Percentiles rank a stretch among this genome's conserved stretches.
Evolutionary conservation across 2,888 invertebrate genomes (phyloP).

Genomic region (Eilema griseolum): DNA sequence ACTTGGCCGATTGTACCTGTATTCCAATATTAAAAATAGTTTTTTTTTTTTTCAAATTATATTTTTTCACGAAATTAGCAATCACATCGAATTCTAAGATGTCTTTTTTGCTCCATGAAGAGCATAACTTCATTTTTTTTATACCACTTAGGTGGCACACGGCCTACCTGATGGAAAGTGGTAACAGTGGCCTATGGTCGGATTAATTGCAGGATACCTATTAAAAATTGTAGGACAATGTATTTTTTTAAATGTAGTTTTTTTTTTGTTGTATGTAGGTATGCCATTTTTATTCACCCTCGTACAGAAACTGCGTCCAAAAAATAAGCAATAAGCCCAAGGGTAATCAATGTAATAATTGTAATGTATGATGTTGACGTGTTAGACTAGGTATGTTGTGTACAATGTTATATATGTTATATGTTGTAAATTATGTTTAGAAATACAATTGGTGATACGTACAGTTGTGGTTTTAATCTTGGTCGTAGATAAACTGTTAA

Average conservation of each 20-base stretch:
- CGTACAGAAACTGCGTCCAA: slow-evolving; percentile 35
- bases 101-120: neutral
- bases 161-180: too few species aligned
- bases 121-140: too few species aligned
- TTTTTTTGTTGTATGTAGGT: too few species aligned
- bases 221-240: neutral
- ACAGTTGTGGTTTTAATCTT: slow-evolving; percentile 40
- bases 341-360: slow-evolving; percentile 15
- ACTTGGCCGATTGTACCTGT: too few species aligned
- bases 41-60: neutral
- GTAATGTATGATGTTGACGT: slow-evolving; percentile 22
- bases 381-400: slow-evolving; percentile 35
- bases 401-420: slow-evolving; percentile 56
- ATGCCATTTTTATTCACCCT: slow-evolving; percentile 3
- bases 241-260: too few species aligned
- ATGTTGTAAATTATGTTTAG: slow-evolving; percentile 62
- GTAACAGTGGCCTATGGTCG: too few species aligned
- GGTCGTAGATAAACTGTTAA: neutral
- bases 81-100: neutral
- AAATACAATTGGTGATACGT: slow-evolving; percentile 66
- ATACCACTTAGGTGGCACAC: too few species aligned
- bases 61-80: neutral
- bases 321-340: slow-evolving; percentile 41
- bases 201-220: neutral
- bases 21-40: too few species aligned